Base-by-base conservation (phyloP, 2,113 vertebrate species). In the Corydoras sp. region DNA sequence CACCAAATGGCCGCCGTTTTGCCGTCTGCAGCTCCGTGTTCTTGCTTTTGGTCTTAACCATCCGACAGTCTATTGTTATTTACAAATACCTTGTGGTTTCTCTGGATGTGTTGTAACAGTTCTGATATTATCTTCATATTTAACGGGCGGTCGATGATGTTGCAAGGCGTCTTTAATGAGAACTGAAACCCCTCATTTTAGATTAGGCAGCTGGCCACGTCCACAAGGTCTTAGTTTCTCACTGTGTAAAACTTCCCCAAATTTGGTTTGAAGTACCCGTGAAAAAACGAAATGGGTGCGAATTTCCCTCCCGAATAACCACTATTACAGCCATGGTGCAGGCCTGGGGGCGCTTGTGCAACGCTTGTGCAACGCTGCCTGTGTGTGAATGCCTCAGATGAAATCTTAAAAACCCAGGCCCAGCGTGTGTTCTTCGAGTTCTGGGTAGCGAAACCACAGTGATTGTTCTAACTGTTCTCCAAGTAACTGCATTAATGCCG, bases 401-500 rank as follows among this genome's bases (percentile, higher is more conserved):
- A 50, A 65, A 60, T 59, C 30, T 14, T 48, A 35, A 54, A 56
- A 51, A 6, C 49, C 31, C 18, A 3, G 13, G 29, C 71, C 49
- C 51, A 54, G 65, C n/a, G 12, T 2, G 31, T 55, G 87, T 85
- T 90, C 81, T 85, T 86, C 85, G 83, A 87, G 89, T 84, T 86
- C 88, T 80, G 73, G 88, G 87, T 85, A 88, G 87, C 84, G 83
- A 89, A 88, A 89, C 89, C 88, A 84, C 92, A 91, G 79, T 87
- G 81, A 92, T 87, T 88, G 86, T 90, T 90, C 85, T 84, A 88
- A 86, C 87, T 89, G 89, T 93, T 91, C 91, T 92, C 85, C 84
- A 92, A 92, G 93, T 93, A 94, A 94, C 91, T 95, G 90, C 86
- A 89, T 92, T 91, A 90, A 93, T 91, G 93, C 93, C 90, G 82